phyloP scores from a whole-genome alignment of 2,888 invertebrate genomes.

The Tipula vernalis region DNA sequence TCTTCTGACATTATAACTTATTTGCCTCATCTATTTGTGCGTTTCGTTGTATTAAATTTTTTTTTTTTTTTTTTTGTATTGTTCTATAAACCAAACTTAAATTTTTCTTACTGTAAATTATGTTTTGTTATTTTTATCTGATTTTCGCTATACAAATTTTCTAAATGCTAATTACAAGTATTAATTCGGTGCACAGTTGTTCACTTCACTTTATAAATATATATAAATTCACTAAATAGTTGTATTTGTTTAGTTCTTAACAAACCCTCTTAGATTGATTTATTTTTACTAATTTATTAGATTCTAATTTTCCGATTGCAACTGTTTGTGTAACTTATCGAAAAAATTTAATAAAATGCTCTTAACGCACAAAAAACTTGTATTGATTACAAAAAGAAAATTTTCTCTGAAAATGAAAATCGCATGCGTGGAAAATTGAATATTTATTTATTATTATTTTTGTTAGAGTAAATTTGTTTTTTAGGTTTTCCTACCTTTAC shows the following conservation, averaged over 20 bases:
- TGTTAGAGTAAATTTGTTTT: neutral
- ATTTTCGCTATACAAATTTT: neutral
- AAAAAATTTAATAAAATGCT: neutral
- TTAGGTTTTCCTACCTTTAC: neutral
- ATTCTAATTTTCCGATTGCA: neutral
- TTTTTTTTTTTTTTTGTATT: neutral
- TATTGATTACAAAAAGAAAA: neutral
- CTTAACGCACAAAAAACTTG: neutral
- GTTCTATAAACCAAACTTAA: neutral
- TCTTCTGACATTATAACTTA: conserved; percentile 20
- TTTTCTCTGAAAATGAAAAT: neutral
- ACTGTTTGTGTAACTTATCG: neutral
- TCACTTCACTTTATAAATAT: neutral
- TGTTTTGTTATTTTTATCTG: neutral
- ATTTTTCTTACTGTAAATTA: neutral
- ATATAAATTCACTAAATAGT: neutral
- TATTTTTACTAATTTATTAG: neutral
- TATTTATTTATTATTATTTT: neutral
- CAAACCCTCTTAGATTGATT: neutral
- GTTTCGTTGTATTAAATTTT: neutral
- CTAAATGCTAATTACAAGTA: no score
- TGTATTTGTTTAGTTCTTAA: neutral
- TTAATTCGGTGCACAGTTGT: neutral
- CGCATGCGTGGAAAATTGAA: neutral
- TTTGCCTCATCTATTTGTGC: neutral